Evolutionary conservation across 2,113 vertebrate species (phyloP).

Genomic region (Oreocharis arfaki): DNA sequence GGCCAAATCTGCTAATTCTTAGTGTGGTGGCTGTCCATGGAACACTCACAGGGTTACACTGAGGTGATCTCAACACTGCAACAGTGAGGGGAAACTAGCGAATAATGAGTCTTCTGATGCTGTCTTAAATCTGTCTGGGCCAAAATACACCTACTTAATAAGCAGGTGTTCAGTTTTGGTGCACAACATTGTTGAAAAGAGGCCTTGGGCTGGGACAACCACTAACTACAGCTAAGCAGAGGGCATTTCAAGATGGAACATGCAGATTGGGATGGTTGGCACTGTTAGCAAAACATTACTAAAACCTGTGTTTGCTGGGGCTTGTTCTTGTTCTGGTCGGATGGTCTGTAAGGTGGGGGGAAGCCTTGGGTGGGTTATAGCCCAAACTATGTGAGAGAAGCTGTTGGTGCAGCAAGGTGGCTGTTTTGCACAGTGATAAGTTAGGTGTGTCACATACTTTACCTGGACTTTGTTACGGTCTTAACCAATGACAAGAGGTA

Average conservation of each 20-base stretch:
- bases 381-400: fast-evolving
- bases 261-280: background rate
- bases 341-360: background rate
- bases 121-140: background rate
- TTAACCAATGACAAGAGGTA: background rate
- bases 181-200: background rate
- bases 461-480: background rate
- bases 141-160: background rate
- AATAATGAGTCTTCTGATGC: background rate
- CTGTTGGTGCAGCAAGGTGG: background rate
- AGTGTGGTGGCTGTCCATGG: fast-evolving
- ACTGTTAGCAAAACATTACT: background rate
- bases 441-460: background rate
- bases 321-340: background rate
- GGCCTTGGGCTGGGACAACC: background rate
- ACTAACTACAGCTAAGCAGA: background rate
- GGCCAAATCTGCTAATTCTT: background rate
- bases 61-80: background rate
- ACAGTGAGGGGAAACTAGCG: background rate
- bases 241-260: background rate
- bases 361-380: background rate
- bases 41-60: background rate
- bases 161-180: background rate
- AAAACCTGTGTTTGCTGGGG: background rate
- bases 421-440: background rate